Percentiles rank a stretch among this genome's conserved stretches.
These are phyloP conservation scores for Tragelaphus strepsiceros DNA, from an alignment of 2,113 vertebrate genomes.

Conservation along the genomic window DNA sequence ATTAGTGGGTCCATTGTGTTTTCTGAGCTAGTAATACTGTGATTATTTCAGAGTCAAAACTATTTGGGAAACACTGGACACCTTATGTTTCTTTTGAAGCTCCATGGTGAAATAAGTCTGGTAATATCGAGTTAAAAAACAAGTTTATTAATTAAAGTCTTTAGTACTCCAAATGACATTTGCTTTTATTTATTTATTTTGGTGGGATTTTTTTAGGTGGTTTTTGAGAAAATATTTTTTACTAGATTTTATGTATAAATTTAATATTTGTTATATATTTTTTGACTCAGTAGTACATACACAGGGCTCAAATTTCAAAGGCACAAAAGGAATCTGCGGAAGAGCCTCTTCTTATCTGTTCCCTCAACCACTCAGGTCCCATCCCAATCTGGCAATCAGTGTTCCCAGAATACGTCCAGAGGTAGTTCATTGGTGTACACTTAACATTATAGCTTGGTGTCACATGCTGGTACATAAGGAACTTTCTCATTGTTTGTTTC, in stretches of 20 bases:
- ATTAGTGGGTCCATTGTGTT: not conserved
- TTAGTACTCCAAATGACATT: not conserved
- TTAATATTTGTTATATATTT: not conserved
- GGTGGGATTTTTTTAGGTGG: not conserved
- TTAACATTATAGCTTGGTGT: not conserved
- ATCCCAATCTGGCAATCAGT: not conserved
- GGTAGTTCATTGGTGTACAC: too few relatives aligned
- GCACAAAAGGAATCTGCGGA: not conserved
- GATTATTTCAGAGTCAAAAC: not conserved
- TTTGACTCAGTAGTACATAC: not conserved
- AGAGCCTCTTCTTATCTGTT: not conserved
- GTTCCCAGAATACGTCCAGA: not conserved
- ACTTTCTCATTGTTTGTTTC: not conserved
- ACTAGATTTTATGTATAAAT: conserved; percentile 31
- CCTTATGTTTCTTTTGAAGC: not conserved
- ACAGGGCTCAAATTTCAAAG: conserved; percentile 20
- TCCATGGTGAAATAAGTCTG: not conserved
- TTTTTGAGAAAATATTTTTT: not conserved
- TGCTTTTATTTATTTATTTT: not conserved
- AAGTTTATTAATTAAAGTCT: not conserved
- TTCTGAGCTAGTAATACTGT: not conserved
- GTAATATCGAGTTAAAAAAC: not conserved
- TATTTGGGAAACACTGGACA: not conserved
- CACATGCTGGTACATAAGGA: not conserved
- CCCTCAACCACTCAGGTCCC: not conserved